These are phyloP conservation scores for Auanema sp. DNA, from an alignment of 2,888 invertebrate species.

Conservation along the genomic window DNA sequence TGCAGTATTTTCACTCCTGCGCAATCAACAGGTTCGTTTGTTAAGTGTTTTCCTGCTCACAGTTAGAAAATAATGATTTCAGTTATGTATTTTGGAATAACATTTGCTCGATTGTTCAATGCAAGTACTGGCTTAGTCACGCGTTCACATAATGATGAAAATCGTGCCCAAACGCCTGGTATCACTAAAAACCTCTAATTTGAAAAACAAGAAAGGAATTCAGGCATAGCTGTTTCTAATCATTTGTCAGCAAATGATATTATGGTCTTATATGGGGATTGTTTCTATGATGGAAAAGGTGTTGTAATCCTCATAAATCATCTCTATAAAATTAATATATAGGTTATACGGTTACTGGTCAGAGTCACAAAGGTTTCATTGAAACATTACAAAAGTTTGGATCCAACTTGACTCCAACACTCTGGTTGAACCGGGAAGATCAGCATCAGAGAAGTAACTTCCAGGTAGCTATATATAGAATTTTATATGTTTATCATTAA, in stretches of 20 bases:
- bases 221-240: constrained; percentile 54
- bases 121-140: constrained; percentile 48
- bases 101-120: constrained; percentile 50
- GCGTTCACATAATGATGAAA: constrained; percentile 34
- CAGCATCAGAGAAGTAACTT: constrained; percentile 28
- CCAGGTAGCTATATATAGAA: constrained; percentile 33
- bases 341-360: constrained; percentile 55
- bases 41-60: background rate
- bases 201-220: background rate
- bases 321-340: constrained; percentile 10
- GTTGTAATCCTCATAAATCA: background rate
- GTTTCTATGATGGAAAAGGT: constrained; percentile 32
- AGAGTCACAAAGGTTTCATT: constrained; percentile 44
- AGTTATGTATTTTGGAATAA: constrained; percentile 39
- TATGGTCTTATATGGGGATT: constrained; percentile 50
- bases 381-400: constrained; percentile 43
- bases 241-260: constrained; percentile 56
- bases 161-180: constrained; percentile 48
- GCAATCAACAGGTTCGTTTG: constrained; percentile 18
- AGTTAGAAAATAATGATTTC: constrained; percentile 5
- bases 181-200: background rate
- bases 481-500: constrained; percentile 1
- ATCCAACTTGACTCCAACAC: constrained; percentile 32
- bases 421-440: constrained; percentile 31
- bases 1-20: constrained; percentile 20